Conservation (phyloP, 2,797 vertebrate genomes). For the Halcyon smyrnensis region DNA sequence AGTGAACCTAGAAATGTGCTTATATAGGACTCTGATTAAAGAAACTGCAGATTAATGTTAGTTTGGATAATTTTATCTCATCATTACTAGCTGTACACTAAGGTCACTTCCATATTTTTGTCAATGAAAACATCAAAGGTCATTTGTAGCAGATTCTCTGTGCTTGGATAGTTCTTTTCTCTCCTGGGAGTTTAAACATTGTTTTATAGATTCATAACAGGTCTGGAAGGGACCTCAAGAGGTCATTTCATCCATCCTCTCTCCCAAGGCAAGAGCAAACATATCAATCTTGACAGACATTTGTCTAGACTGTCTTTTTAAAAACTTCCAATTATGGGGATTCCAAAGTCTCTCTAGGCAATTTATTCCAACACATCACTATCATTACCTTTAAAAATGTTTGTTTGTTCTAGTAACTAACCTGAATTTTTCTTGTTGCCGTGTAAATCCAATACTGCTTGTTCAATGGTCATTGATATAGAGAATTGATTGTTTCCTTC, state of each 20-base stretch:
- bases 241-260: conserved; percentile 34
- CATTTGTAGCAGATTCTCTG: conserved; percentile 18
- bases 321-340: not conserved
- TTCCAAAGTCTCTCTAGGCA: not conserved
- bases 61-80: conserved; percentile 1
- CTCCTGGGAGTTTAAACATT: conserved; percentile 12
- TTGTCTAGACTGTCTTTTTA: not conserved
- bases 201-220: conserved; percentile 34
- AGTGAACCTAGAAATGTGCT: not conserved
- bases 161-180: conserved; percentile 20
- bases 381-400: not conserved
- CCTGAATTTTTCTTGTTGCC: not conserved
- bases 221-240: conserved; percentile 15
- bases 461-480: not conserved
- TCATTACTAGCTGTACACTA: not conserved
- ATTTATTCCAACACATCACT: not conserved
- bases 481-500: not conserved
- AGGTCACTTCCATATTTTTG: not conserved
- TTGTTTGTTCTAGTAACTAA: not conserved
- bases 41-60: not conserved
- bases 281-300: conserved; percentile 33
- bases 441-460: not conserved
- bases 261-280: conserved; percentile 41
- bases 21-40: not conserved
- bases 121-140: conserved; percentile 56